Evolutionary conservation across 2,888 invertebrate genomes (phyloP).

Genomic region (Zonitis immaculata): DNA sequence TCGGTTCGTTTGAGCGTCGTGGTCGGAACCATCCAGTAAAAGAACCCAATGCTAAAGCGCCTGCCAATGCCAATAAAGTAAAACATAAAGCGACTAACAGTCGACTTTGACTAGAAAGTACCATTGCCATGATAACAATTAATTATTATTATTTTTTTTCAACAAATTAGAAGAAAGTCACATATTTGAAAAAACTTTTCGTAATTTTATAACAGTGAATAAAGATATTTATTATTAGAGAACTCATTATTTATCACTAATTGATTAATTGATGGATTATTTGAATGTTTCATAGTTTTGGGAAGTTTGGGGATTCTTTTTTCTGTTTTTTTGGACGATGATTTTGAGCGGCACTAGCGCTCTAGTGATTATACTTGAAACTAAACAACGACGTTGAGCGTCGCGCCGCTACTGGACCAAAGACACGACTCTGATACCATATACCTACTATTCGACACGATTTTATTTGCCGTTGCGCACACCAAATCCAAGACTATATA

Average conservation of each 20-base stretch:
- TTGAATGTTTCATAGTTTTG: constrained; percentile 11
- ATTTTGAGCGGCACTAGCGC: constrained; percentile 36
- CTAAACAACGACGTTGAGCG: constrained; percentile 38
- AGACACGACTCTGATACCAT: constrained; percentile 24
- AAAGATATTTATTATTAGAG: not conserved
- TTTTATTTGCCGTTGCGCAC: constrained; percentile 30
- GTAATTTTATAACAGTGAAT: not conserved
- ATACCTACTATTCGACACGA: constrained; percentile 13
- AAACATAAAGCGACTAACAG: constrained; percentile 56
- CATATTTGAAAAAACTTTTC: constrained; percentile 8
- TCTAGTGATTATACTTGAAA: constrained; percentile 37
- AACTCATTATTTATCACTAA: not conserved
- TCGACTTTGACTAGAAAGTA: constrained; percentile 60
- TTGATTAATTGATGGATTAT: not conserved
- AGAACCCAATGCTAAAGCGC: constrained; percentile 56
- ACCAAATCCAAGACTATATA: not conserved
- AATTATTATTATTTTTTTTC: not conserved
- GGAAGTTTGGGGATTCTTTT: constrained; percentile 11
- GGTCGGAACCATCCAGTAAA: constrained; percentile 61
- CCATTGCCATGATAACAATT: constrained; percentile 55
- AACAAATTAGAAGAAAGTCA: constrained; percentile 9
- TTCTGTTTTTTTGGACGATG: constrained; percentile 2
- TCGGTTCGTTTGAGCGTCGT: constrained; percentile 51
- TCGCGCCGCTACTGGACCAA: constrained; percentile 43
- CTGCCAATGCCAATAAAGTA: constrained; percentile 54